phyloP scores from a whole-genome alignment of 2,797 vertebrate species.

The Esox lucius region DNA sequence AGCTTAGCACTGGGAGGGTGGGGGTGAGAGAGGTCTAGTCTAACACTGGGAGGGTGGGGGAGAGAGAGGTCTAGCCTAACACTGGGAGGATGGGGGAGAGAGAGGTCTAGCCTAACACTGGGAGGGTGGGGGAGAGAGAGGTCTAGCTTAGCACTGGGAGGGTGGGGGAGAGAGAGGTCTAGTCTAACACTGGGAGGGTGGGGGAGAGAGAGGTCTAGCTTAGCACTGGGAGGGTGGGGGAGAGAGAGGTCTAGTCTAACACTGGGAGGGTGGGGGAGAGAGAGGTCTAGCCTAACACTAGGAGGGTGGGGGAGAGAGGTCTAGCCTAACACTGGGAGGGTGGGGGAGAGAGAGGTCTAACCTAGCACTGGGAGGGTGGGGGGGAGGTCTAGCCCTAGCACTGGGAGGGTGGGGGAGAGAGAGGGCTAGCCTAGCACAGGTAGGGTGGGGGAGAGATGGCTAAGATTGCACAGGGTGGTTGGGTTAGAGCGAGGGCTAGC shows the following conservation, averaged over 20 bases:
- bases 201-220: background rate
- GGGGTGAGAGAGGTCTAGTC: conserved; percentile 14
- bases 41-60: background rate
- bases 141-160: too few species aligned
- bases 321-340: background rate
- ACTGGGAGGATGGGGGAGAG: background rate
- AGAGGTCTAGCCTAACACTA: too few species aligned
- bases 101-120: background rate
- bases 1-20: too few species aligned
- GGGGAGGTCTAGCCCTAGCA: too few species aligned
- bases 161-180: background rate
- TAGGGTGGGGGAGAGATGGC: conserved; percentile 12
- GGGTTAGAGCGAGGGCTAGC: background rate
- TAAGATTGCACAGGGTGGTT: background rate
- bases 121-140: conserved; percentile 11
- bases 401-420: background rate
- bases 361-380: too few species aligned
- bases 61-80: conserved; percentile 27
- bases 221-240: background rate
- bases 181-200: background rate
- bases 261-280: conserved; percentile 9
- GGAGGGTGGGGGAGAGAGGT: background rate
- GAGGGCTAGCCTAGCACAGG: background rate
- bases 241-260: background rate
- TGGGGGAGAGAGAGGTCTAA: too few species aligned